A percentile compares a stretch with the other conserved stretches of the same genome.
Evolutionary conservation across 1,140 invertebrate genomes (phyloP).

Genomic region (Antheraea mylitta): DNA sequence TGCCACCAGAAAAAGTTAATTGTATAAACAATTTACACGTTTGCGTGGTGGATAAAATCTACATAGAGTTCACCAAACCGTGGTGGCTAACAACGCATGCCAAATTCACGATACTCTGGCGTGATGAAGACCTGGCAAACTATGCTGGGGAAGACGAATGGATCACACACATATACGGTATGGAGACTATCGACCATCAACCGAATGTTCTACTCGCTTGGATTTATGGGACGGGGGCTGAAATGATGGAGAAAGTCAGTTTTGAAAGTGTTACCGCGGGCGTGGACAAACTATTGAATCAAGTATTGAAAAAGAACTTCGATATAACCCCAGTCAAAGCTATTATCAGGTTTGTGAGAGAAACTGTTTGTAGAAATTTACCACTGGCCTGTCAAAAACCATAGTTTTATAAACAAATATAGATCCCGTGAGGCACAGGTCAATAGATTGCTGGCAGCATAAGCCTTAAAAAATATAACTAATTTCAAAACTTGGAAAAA

Average conservation of each 20-base stretch:
- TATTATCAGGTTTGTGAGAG: conserved; percentile 41
- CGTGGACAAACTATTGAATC: conserved; percentile 64
- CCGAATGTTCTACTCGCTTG: conserved; percentile 84
- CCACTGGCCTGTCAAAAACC: no score
- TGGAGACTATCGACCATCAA: conserved; percentile 83
- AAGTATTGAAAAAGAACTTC: conserved; percentile 52
- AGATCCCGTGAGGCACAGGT: no score
- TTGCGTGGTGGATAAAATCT: conserved; percentile 89
- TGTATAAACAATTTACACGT: conserved; percentile 84
- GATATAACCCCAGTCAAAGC: conserved; percentile 48
- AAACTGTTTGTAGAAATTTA: no score
- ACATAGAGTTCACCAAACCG: conserved; percentile 81
- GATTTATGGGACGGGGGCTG: conserved; percentile 80
- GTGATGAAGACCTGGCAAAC: conserved; percentile 74
- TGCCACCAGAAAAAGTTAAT: conserved; percentile 81
- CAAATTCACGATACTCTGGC: conserved; percentile 80
- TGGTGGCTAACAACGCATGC: conserved; percentile 81
- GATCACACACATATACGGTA: conserved; percentile 84
- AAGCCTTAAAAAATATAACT: no score
- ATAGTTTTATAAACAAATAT: no score
- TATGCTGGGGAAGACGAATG: conserved; percentile 53
- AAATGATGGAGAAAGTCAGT: conserved; percentile 79
- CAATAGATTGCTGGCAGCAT: no score
- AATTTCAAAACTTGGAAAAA: no score
- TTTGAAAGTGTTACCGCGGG: conserved; percentile 72